Evolutionary conservation across 1,140 invertebrate species (phyloP).

Genomic region (Mactra quadrangularis): DNA sequence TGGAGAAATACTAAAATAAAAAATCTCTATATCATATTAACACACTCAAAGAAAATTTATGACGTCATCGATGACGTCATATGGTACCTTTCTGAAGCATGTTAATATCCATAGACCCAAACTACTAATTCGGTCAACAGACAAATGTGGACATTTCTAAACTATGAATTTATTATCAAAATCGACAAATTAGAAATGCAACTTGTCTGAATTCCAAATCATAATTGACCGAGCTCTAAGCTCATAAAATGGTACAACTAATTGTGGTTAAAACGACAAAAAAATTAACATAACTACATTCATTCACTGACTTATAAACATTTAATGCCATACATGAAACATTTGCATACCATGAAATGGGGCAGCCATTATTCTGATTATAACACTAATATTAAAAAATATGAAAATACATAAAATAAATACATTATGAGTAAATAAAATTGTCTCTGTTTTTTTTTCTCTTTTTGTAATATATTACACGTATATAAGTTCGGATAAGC

Average conservation of each 20-base stretch:
- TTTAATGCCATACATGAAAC: slow-evolving; percentile 3
- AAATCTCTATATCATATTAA: slow-evolving; percentile 13
- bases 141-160: not conserved
- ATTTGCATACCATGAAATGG: slow-evolving; percentile 19
- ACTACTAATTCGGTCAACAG: slow-evolving; percentile 28
- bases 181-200: no score
- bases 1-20: slow-evolving; percentile 53
- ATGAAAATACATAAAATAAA: no score
- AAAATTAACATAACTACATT: slow-evolving; percentile 31
- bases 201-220: not conserved
- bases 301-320: slow-evolving; percentile 15
- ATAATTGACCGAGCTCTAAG: slow-evolving; percentile 15
- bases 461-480: no score
- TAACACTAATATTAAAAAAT: no score
- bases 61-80: not conserved
- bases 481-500: no score
- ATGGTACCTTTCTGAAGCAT: not conserved
- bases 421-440: no score
- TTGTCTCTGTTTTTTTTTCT: no score
- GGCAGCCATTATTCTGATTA: slow-evolving; percentile 27
- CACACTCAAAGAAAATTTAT: not conserved
- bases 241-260: slow-evolving; percentile 47
- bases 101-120: slow-evolving; percentile 24
- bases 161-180: not conserved
- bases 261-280: slow-evolving; percentile 46